Percentiles rank a stretch among this genome's conserved stretches.
Evolutionary conservation across 2,888 invertebrate species (phyloP).

Genomic region (Cosmorhoe ocellata): DNA sequence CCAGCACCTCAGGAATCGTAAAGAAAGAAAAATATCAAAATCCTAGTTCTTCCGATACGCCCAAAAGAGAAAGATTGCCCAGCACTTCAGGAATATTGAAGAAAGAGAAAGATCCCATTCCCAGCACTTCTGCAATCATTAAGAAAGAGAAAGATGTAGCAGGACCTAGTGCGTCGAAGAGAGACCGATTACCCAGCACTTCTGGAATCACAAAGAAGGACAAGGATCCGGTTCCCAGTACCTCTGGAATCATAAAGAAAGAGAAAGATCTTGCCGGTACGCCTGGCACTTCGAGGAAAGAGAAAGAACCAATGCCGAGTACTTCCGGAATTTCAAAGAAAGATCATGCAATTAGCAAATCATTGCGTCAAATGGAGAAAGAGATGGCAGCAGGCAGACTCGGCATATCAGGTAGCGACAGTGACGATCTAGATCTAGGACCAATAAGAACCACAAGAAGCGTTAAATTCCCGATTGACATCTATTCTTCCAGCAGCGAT

Average conservation of each 20-base stretch:
- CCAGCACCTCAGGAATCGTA: constrained; percentile 10
- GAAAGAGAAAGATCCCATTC: constrained; percentile 32
- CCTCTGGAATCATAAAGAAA: constrained; percentile 49
- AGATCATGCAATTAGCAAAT: constrained; percentile 78
- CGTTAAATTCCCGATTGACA: constrained; percentile 85
- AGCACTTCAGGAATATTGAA: constrained; percentile 36
- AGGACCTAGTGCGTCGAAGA: not conserved
- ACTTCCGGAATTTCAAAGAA: constrained; percentile 49
- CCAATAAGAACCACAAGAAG: constrained; percentile 83
- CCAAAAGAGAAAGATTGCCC: constrained; percentile 14
- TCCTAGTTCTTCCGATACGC: not conserved
- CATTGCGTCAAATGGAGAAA: constrained; percentile 87
- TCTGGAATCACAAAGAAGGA: constrained; percentile 11
- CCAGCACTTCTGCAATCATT: not conserved
- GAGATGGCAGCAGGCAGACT: constrained; percentile 84
- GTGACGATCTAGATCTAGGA: constrained; percentile 87
- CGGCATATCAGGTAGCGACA: constrained; percentile 86
- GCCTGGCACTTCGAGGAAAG: constrained; percentile 35
- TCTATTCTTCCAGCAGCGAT: constrained; percentile 93
- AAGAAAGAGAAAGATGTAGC: constrained; percentile 9
- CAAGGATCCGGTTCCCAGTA: not conserved
- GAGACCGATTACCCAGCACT: constrained; percentile 9
- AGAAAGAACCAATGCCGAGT: constrained; percentile 13
- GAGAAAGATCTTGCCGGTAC: constrained; percentile 26
- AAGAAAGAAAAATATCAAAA: constrained; percentile 15